Evolutionary conservation across 2,113 vertebrate species (phyloP), one percentile per base, ranked within the genome.

Genomic region (Aplodontia rufa): DNA sequence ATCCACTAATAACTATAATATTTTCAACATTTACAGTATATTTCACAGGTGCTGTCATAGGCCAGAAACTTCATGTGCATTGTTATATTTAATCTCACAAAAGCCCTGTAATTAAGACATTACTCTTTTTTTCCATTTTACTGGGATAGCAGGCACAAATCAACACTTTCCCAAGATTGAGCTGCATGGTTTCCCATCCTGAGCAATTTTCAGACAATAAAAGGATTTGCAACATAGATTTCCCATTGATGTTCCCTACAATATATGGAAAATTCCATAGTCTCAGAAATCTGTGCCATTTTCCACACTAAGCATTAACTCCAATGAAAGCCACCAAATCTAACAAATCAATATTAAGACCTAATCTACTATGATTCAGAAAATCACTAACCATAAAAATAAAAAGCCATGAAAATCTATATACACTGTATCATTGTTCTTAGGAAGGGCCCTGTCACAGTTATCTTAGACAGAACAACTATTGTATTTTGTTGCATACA

Each of bases 51-150:
- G 0, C 3, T 88, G 6, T 1, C 35, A 71, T 93, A 92, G 93
- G 9, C 19, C 49, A 86, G 24, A 93, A 84, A 30, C 30, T 90
- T 86, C 35, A 20, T 17, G 9, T 35, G 0, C 64, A 76, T 47
- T 89, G 9, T 88, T 93, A 66, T 68, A 91, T 60, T 95, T 87
- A 75, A 81, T 91, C 3, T 95, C 66, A 93, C 19, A 72, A 51
- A 20, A 58, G 6, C 4, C 3, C 0, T 89, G 8, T 83, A 35
- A 83, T 86, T 87, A 90, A 90, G 55, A 85, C 42, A 75, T 32
- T 60, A 62, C 0, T 35, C 37, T 45, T 82, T 32, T 51, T 8
- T n/a, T 17, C 30, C 19, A 64, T 87, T 93, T 89, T 79, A 68
- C 2, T 89, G 5, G 26, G 12, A 69, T 4, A 89, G 3, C 20